phyloP scores from a whole-genome alignment of 2,797 vertebrate genomes.

The Garrulus glandarius region DNA sequence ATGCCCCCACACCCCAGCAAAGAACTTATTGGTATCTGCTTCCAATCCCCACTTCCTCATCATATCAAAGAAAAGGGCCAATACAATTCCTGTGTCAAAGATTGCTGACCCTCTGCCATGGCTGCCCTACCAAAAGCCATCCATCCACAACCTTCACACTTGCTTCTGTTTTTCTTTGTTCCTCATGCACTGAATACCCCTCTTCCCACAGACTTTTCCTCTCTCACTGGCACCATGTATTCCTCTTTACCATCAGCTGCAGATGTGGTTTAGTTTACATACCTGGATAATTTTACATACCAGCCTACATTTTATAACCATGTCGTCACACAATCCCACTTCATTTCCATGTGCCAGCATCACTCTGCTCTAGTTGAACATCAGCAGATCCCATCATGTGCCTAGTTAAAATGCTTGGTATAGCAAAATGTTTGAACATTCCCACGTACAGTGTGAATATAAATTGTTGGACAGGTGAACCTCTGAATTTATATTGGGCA shows the following conservation, averaged over 20 bases:
- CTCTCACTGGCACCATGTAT: not conserved
- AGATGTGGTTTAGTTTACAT: not conserved
- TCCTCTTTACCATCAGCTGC: not conserved
- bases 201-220: not conserved
- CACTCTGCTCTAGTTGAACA: not conserved
- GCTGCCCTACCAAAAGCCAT: not conserved
- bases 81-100: not conserved
- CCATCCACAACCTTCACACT: not conserved
- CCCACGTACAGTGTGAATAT: not conserved
- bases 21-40: too few species aligned
- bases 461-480: not conserved
- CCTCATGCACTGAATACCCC: not conserved
- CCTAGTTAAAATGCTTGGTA: not conserved
- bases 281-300: not conserved
- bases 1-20: rapidly evolving
- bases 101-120: not conserved
- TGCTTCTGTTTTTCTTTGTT: not conserved
- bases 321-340: not conserved
- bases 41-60: not conserved
- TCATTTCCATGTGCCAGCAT: not conserved
- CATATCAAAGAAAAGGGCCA: not conserved
- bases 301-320: not conserved
- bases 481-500: not conserved
- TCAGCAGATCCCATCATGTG: not conserved
- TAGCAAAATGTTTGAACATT: not conserved